Base-by-base conservation (phyloP, 92 coral and sea anemone genomes). In the Paramuricea clavata region DNA sequence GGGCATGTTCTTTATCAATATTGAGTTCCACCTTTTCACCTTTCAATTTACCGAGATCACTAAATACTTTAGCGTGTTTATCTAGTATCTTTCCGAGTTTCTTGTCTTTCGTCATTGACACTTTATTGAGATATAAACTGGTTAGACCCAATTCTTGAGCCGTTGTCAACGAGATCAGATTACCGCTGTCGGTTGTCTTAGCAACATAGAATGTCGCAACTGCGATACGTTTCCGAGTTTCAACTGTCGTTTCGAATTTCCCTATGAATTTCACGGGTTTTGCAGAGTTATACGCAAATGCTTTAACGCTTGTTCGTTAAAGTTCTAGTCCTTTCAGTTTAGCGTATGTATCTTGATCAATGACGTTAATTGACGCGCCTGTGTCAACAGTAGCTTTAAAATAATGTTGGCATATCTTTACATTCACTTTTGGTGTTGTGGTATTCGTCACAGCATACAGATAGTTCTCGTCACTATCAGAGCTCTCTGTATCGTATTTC, bases 361-460 rank as follows among this genome's bases (percentile, higher is more conserved):
- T 61, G 3, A 61, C 69, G 16, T 61, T 61, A 13, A 61, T 61
- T 2, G 31, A 2, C 6, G 69, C 69, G 15, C 69, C 69, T 2
- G 69, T 22, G 17, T 61, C 69, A 2, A 61, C 69, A 26, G 69
- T 61, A 21, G 69, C 69, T 26, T 61, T 61, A 26, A 61, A 61
- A 1, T 2, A 61, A 61, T 61, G 69, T 4, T 8, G 3, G 22
- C 59, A 50, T 7, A 50, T 16, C 22, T 50, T 50, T 3, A 50
- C 59, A 16, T 61, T 61, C 31, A 61, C 69, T 26, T 61, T 61
- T 21, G 69, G 69, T 21, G 69, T 13, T 22, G 3, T 61, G 33
- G 2, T 25, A 25, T 25, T 21, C 17, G 69, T 21, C 69, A 61
- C 33, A 2, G 69, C 12, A 16, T 50, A 50, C 3, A 50, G 2